These are phyloP conservation scores for Dexiosoma caninum DNA, from an alignment of 2,888 invertebrate genomes.

Conservation along the genomic window DNA sequence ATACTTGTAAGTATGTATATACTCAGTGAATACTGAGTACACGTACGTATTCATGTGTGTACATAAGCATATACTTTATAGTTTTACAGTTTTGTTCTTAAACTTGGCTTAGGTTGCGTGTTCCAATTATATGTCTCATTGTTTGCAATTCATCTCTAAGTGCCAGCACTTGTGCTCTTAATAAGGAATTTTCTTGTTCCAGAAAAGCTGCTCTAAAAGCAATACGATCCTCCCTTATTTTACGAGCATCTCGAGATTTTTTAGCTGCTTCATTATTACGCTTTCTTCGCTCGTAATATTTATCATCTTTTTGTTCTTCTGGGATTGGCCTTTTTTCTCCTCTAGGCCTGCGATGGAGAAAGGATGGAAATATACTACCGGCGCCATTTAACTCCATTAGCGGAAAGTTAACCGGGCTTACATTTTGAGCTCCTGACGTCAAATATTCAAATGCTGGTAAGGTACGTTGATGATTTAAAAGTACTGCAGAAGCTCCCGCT, in stretches of 20 bases:
- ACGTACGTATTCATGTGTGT: too few relatives aligned
- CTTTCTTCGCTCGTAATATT: slow-evolving; percentile 91
- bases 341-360: slow-evolving; percentile 80
- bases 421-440: slow-evolving; percentile 68
- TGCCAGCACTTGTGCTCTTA: slow-evolving; percentile 89
- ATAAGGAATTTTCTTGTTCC: slow-evolving; percentile 92
- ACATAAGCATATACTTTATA: too few relatives aligned
- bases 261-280: slow-evolving; percentile 95
- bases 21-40: too few relatives aligned
- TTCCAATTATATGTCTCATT: slow-evolving; percentile 72
- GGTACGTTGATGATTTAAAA: slow-evolving; percentile 32
- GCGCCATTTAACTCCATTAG: slow-evolving; percentile 74
- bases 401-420: slow-evolving; percentile 70
- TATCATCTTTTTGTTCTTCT: slow-evolving; percentile 90
- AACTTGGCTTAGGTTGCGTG: slow-evolving; percentile 34
- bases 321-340: slow-evolving; percentile 93
- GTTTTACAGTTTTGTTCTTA: neutral
- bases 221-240: slow-evolving; percentile 92
- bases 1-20: too few relatives aligned
- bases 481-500: slow-evolving; percentile 35
- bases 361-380: slow-evolving; percentile 68
- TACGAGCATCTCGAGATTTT: slow-evolving; percentile 92
- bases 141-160: slow-evolving; percentile 84
- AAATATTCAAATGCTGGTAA: slow-evolving; percentile 74
- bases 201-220: slow-evolving; percentile 90